Evolutionary conservation across 2,888 invertebrate species (phyloP).

Genomic region (Ditylenchus weischeri): DNA sequence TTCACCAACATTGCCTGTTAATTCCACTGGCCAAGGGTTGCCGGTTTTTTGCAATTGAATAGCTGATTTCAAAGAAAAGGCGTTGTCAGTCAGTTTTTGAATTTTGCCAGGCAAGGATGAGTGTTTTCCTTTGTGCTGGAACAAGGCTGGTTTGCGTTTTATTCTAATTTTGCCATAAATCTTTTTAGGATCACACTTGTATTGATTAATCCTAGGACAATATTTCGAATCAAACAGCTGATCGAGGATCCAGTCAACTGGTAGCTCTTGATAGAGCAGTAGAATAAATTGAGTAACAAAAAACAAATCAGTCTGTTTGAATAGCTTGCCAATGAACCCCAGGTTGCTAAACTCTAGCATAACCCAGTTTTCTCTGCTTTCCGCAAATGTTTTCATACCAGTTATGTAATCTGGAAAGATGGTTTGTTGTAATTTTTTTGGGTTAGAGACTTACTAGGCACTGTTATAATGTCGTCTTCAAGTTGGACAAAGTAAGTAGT

Average conservation of each 20-base stretch:
- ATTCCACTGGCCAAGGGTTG: not conserved
- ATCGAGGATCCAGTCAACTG: slow-evolving; percentile 92
- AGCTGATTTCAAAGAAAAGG: slow-evolving; percentile 13
- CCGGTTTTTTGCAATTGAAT: slow-evolving; percentile 3
- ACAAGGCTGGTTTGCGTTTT: slow-evolving; percentile 78
- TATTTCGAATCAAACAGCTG: slow-evolving; percentile 82
- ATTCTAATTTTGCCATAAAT: slow-evolving; percentile 12
- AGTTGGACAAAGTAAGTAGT: slow-evolving; percentile 52
- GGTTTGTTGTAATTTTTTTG: slow-evolving; percentile 23
- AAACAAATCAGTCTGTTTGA: slow-evolving; percentile 80
- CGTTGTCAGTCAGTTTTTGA: slow-evolving; percentile 80
- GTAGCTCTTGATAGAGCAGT: slow-evolving; percentile 91
- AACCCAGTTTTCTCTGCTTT: slow-evolving; percentile 19
- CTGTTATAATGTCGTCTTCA: slow-evolving; percentile 62
- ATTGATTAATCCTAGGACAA: slow-evolving; percentile 76
- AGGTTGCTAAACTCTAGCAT: slow-evolving; percentile 69
- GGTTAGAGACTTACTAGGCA: slow-evolving; percentile 46
- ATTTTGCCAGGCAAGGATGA: slow-evolving; percentile 93
- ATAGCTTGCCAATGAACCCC: slow-evolving; percentile 85
- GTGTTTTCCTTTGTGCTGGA: slow-evolving; percentile 90
- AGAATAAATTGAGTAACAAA: slow-evolving; percentile 85
- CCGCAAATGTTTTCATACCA: slow-evolving; percentile 28
- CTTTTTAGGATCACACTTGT: slow-evolving; percentile 16
- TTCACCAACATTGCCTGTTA: not conserved
- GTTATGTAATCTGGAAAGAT: slow-evolving; percentile 28